phyloP scores from a whole-genome alignment of 2,888 invertebrate species.

The Andrena minutula region DNA sequence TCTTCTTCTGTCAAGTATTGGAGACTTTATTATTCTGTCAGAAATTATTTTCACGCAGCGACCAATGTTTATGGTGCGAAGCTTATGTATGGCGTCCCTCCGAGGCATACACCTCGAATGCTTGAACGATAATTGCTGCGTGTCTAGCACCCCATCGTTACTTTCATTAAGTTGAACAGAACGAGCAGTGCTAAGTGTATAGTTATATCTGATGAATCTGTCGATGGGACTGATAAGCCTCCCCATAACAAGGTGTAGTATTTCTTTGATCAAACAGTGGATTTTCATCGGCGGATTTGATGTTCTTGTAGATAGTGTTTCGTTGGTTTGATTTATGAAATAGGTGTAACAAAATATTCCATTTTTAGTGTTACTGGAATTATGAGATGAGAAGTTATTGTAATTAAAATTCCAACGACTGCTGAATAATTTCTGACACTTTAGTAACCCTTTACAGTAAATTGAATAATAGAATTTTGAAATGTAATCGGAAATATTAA shows the following conservation, averaged over 20 bases:
- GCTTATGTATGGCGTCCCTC: background rate
- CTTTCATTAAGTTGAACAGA: slow-evolving; percentile 9
- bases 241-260: background rate
- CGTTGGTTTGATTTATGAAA: too few species aligned
- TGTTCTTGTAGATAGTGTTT: too few species aligned
- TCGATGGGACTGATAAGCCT: background rate
- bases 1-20: too few species aligned
- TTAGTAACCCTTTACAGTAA: background rate
- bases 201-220: background rate
- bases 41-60: slow-evolving; percentile 30
- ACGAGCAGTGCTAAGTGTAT: background rate
- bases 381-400: too few species aligned
- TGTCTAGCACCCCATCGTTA: slow-evolving; percentile 7
- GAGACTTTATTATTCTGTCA: too few species aligned
- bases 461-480: background rate
- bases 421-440: too few species aligned
- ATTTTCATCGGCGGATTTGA: too few species aligned
- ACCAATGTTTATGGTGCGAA: background rate
- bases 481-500: too few species aligned
- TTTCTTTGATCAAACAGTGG: background rate
- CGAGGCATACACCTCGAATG: slow-evolving; percentile 15
- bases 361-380: too few species aligned
- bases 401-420: too few species aligned
- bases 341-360: too few species aligned
- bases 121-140: slow-evolving; percentile 31